Percentiles rank a stretch among this genome's conserved stretches.
Conservation (phyloP, 1,140 invertebrate genomes). For the Hormaphis cornu region DNA sequence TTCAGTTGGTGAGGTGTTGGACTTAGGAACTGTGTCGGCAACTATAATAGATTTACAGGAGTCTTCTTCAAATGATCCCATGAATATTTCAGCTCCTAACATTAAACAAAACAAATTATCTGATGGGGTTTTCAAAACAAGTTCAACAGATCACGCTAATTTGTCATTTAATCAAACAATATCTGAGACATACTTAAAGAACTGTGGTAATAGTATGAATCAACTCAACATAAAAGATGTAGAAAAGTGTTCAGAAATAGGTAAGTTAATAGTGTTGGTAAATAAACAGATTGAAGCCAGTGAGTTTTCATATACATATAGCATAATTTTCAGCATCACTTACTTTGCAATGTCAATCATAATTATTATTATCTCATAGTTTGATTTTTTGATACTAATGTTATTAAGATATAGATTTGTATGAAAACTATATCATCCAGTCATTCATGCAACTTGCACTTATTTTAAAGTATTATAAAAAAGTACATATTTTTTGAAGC, state of each 20-base stretch:
- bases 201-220: not conserved
- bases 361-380: not conserved
- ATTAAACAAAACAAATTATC: not conserved
- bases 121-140: not conserved
- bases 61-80: not conserved
- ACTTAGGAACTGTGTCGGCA: not conserved
- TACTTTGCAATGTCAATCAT: not conserved
- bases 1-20: not conserved
- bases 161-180: not conserved
- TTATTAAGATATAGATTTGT: not conserved
- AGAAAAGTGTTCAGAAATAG: not conserved
- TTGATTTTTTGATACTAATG: not conserved
- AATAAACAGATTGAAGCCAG: not conserved
- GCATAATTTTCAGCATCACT: not conserved
- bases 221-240: too few relatives aligned
- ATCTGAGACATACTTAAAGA: not conserved
- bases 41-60: not conserved
- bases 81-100: not conserved
- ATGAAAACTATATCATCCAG: not conserved
- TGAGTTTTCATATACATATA: not conserved
- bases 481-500: too few relatives aligned
- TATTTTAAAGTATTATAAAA: too few relatives aligned
- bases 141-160: not conserved
- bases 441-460: too few relatives aligned
- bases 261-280: not conserved